Evolutionary conservation across 2,888 invertebrate genomes (phyloP).

Genomic region (Leptopilina syphax): DNA sequence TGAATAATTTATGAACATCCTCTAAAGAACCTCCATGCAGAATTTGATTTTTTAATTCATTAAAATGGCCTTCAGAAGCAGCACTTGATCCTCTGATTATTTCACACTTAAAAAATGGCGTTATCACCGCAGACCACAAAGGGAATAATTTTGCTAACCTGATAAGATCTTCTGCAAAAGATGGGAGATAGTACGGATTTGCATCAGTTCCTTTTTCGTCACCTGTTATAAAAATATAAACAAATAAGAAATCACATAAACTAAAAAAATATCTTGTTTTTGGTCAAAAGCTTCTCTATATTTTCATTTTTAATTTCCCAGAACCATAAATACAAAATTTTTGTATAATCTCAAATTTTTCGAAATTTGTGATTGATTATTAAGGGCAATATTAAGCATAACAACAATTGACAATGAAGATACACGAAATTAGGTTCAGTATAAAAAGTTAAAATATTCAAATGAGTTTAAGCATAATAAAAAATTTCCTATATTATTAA

Average conservation of each 20-base stretch:
- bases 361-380: too few relatives aligned
- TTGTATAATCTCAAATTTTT: too few relatives aligned
- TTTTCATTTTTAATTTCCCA: too few relatives aligned
- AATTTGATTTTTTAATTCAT: background rate
- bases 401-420: too few relatives aligned
- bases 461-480: too few relatives aligned
- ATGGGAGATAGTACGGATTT: constrained; percentile 3
- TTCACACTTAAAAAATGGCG: constrained; percentile 1
- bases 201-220: background rate
- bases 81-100: background rate
- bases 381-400: too few relatives aligned
- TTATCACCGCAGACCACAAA: constrained; percentile 1
- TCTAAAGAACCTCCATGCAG: background rate
- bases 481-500: too few relatives aligned
- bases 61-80: background rate
- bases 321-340: too few relatives aligned
- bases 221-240: background rate
- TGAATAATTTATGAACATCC: constrained; percentile 10
- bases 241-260: background rate
- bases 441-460: too few relatives aligned
- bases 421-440: too few relatives aligned
- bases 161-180: background rate
- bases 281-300: too few relatives aligned
- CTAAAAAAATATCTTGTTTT: too few relatives aligned
- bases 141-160: background rate